A percentile compares a stretch with the other conserved stretches of the same genome.
Evolutionary conservation across 2,888 invertebrate genomes (phyloP).

Genomic region (Apamea anceps): DNA sequence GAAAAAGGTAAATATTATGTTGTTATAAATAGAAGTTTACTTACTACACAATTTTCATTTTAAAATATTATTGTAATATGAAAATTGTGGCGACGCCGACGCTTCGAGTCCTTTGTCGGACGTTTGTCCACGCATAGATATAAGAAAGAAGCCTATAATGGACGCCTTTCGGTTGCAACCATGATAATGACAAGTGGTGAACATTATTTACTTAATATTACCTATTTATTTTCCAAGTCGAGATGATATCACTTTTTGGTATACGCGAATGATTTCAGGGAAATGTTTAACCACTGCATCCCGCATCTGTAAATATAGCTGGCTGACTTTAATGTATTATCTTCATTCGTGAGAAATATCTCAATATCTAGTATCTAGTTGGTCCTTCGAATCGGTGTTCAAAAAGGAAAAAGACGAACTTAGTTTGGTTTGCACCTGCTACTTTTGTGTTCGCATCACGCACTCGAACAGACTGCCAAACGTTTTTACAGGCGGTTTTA

Average conservation of each 20-base stretch:
- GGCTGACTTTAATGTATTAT: neutral
- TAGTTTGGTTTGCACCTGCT: neutral
- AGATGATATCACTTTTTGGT: too few relatives aligned
- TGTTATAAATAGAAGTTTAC: too few relatives aligned
- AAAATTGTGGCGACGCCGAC: neutral
- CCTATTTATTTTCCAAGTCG: too few relatives aligned
- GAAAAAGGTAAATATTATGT: too few relatives aligned
- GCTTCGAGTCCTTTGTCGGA: neutral
- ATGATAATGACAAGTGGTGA: too few relatives aligned
- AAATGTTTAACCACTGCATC: neutral
- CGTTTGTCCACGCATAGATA: too few relatives aligned
- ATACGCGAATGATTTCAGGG: neutral
- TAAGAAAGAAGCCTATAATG: neutral
- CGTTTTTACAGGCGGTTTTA: neutral
- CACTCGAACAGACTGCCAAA: neutral
- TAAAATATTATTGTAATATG: neutral
- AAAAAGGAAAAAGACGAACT: neutral
- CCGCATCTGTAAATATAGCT: neutral
- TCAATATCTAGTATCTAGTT: neutral
- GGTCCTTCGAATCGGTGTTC: neutral
- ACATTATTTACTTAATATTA: too few relatives aligned
- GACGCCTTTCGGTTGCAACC: neutral
- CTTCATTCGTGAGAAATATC: neutral
- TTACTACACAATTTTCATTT: neutral
- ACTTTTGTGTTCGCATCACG: neutral